Evolutionary conservation across 2,113 vertebrate genomes (phyloP), one percentile per base, ranked within the genome.

Genomic region (Otolemur garnettii): DNA sequence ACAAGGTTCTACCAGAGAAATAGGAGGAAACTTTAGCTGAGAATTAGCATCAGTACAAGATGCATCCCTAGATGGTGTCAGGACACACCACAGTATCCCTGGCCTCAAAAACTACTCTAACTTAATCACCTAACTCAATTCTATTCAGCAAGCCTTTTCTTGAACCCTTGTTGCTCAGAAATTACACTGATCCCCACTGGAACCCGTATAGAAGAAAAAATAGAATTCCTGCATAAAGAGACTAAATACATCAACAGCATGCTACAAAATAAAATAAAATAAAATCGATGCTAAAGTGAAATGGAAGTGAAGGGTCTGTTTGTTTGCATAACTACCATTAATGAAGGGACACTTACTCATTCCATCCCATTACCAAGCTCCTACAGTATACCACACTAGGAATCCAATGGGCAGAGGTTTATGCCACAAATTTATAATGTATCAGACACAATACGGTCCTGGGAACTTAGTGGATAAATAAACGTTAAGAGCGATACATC

Each of bases 161-260:
- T 87, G 79, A 91, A 84, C 2, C 89, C 18, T 50, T 30, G 4
- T 62, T 91, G 62, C 62, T 55, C 57, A 93, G 75, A 97, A 94
- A 53, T 42, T 95, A 83, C 79, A 17, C 5, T 79, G 68, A 64
- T 38, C 30, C 15, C 26, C 57, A 53, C 1, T 53, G 77, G 35
- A 96, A 93, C 64, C 77, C 59, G 87, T 21, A 3, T 18, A 85
- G 53, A 81, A 66, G 3, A 96, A 96, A 62, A 28, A 4, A 68
- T 79, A 4, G 26, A 78, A 62, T 80, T 53, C 22, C 59, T 55
- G 5, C 24, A 83, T 62, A 66, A 82, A 82, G 18, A 81, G 10
- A 82, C 53, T 24, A 83, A 64, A 79, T 60, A 75, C 5, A 89
- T 38, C 69, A 75, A 79, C 12, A 92, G 21, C 12, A 93, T 79